phyloP scores from a whole-genome alignment of 2,113 vertebrate species.

The Oenanthe melanoleuca region DNA sequence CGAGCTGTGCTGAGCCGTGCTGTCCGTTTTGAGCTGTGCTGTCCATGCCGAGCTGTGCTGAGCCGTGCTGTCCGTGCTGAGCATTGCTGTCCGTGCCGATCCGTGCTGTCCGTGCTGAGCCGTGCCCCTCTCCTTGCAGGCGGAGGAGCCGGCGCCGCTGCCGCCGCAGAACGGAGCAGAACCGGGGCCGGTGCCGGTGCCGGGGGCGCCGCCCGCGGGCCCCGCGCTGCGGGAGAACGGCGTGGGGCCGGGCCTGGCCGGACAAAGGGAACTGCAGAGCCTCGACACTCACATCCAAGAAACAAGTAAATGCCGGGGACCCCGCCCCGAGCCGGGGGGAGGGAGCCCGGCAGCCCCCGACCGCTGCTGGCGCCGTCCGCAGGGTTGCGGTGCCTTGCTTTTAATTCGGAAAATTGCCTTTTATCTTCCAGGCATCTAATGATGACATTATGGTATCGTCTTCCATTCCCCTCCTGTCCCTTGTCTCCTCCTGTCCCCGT shows the following conservation, averaged over 20 bases:
- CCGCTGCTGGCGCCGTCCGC: neutral
- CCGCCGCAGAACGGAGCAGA: conserved; percentile 66
- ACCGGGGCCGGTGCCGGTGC: neutral
- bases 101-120: neutral
- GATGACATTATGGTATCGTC: conserved; percentile 90
- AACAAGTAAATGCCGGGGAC: conserved; percentile 88
- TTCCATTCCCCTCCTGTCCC: conserved; percentile 66
- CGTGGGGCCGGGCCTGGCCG: conserved; percentile 76
- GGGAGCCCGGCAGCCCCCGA: neutral
- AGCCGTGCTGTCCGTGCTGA: no score
- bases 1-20: no score
- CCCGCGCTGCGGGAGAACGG: conserved; percentile 82
- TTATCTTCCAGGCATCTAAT: conserved; percentile 99
- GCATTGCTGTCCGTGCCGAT: no score
- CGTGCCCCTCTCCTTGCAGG: conserved; percentile 77
- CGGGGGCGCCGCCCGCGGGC: neutral
- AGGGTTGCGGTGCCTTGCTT: neutral
- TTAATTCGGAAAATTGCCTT: conserved; percentile 78
- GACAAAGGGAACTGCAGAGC: conserved; percentile 85
- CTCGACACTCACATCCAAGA: conserved; percentile 92
- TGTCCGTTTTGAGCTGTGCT: no score
- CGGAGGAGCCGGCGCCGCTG: conserved; percentile 82
- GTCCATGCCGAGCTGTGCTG: no score
- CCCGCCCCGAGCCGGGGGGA: neutral
- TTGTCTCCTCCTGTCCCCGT: neutral